These are phyloP conservation scores for Gallinago stenura DNA, from an alignment of 2,797 vertebrate genomes.

Conservation along the genomic window DNA sequence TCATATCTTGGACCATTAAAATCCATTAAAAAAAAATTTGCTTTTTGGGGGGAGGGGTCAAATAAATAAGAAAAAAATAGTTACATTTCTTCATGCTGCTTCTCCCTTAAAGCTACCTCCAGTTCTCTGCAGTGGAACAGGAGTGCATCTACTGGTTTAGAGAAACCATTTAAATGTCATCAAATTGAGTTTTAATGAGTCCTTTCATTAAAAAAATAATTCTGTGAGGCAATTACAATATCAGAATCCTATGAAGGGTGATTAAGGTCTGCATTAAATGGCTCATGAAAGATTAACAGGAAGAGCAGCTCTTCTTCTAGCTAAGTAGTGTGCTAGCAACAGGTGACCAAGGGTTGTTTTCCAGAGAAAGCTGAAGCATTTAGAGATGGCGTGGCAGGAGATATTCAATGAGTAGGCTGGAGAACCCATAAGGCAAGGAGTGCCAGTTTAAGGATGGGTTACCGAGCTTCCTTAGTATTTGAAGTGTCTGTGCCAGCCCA, in stretches of 20 bases:
- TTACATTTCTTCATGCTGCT: neutral
- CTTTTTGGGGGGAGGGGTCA: neutral
- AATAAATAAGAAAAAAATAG: neutral
- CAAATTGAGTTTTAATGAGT: neutral
- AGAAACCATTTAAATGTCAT: neutral
- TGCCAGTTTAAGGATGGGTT: neutral
- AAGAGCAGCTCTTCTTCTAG: neutral
- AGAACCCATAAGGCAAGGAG: neutral
- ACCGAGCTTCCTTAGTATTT: neutral
- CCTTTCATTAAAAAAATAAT: neutral
- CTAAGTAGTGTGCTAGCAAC: neutral
- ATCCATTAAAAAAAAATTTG: neutral
- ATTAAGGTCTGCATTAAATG: conserved; percentile 1
- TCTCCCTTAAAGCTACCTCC: neutral
- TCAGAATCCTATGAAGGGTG: neutral
- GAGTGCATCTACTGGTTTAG: neutral
- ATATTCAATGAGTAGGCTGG: neutral
- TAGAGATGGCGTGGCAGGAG: neutral
- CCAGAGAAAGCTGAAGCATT: neutral
- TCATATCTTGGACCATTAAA: neutral
- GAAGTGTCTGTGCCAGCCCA: neutral
- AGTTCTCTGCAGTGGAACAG: neutral
- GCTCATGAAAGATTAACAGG: neutral
- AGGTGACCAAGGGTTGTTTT: neutral
- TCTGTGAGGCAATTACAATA: neutral